Conservation (phyloP, 2,797 vertebrate species). For the Smutsia gigantea region DNA sequence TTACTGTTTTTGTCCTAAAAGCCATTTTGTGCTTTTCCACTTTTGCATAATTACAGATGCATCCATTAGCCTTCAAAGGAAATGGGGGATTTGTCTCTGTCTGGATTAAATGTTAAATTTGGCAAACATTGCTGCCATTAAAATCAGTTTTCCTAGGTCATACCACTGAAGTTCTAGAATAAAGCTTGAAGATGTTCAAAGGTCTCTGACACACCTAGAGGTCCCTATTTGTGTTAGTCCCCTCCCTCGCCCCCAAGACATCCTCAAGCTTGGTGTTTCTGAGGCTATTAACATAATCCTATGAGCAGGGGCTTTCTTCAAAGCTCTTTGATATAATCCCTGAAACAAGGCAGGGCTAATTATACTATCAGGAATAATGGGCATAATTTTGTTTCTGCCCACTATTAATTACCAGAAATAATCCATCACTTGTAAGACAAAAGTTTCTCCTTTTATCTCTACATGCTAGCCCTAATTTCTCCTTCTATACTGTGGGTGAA, state of each 20-base stretch:
- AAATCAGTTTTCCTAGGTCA: background rate
- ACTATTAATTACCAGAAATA: slow-evolving; percentile 3
- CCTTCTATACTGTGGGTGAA: background rate
- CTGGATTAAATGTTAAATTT: background rate
- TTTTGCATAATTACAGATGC: background rate
- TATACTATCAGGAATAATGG: background rate
- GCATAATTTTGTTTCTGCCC: background rate
- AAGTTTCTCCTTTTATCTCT: background rate
- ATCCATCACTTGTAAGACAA: background rate
- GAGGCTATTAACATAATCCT: background rate
- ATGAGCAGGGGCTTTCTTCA: background rate
- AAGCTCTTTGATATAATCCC: background rate
- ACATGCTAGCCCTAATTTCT: background rate
- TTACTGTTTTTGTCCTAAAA: background rate
- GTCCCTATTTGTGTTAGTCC: background rate
- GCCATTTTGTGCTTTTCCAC: background rate
- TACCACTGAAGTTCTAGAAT: background rate
- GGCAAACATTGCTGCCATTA: background rate
- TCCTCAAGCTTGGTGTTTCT: background rate
- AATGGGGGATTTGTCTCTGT: background rate
- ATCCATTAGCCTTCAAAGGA: background rate
- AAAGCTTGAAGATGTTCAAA: background rate
- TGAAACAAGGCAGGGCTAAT: background rate
- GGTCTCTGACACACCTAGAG: background rate
- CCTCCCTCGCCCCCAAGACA: background rate